Conservation (phyloP, 2,888 invertebrate genomes). For the Scrobipalpa atriplicella region DNA sequence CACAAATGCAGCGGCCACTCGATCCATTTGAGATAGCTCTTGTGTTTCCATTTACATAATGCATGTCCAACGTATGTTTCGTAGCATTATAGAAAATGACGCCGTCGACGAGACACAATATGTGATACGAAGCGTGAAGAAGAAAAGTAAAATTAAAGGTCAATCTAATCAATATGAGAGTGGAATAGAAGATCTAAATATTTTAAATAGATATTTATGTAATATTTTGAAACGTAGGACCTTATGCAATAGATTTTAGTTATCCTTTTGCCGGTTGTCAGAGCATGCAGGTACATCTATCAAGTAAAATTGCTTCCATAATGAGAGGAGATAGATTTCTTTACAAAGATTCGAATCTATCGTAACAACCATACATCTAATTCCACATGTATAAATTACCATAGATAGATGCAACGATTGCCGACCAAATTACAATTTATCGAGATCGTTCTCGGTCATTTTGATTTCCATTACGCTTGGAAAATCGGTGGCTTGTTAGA, state of each 20-base stretch:
- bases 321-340: conserved; percentile 31
- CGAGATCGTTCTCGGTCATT: conserved; percentile 49
- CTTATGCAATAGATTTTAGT: not conserved
- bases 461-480: conserved; percentile 54
- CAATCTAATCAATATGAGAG: not conserved
- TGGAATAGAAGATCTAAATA: not conserved
- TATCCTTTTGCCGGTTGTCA: not conserved
- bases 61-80: conserved; percentile 6
- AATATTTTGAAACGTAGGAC: too few species aligned
- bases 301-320: conserved; percentile 27
- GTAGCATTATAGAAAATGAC: not conserved
- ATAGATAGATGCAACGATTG: conserved; percentile 55
- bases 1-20: conserved; percentile 29
- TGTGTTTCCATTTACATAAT: conserved; percentile 22
- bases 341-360: conserved; percentile 43
- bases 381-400: conserved; percentile 47
- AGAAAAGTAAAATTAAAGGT: not conserved
- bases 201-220: too few species aligned
- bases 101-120: not conserved
- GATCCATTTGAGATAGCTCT: conserved; percentile 29
- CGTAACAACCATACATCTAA: conserved; percentile 40
- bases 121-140: conserved; percentile 6
- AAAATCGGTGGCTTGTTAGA: conserved; percentile 48
- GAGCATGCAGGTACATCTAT: not conserved
- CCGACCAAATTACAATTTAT: conserved; percentile 64